Base-by-base conservation (phyloP, 2,888 invertebrate genomes). In the Salticus scenicus region DNA sequence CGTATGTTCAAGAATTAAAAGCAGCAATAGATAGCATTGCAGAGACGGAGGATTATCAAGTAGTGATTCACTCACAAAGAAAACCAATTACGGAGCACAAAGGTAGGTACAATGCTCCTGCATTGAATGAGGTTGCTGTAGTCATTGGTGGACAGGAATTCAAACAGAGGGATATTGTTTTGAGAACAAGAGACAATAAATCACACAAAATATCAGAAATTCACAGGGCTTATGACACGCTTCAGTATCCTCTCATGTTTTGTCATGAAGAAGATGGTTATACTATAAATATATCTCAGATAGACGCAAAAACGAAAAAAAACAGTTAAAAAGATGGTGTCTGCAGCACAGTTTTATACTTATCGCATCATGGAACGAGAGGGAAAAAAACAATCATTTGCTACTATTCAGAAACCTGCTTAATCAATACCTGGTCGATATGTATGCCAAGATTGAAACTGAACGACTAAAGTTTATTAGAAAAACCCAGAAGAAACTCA, bases 381-480 rank as follows among this genome's bases (percentile, higher is more conserved):
- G 7, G 4, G 1, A 63, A 27, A 10, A 63, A 8, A 8, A 5
- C 27, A 63, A 63, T 27, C 63, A 2, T 5, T 24, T 63, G n/a
- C 63, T 63, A 2, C 10, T 4, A 20, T 63, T 5, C 24, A 4
- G 63, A 20, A 24, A 8, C 24, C 28, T 63, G 2, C 1, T 14
- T 2, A 20, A 63, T 27, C 27, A 63, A 63, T 63, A 24, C 14
- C 5, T 63, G 20, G 63, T 63, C 2, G 91, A 91, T 87, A 89
- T 89, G 89, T 91, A 90, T 88, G 90, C 88, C 0, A 91, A 90
- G 88, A 89, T 91, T 37, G 37, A 37, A 37, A 7, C 37, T 37
- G 7, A 37, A 10, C 37, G 37, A 37, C 10, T 37, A 37, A 10
- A 4, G 4, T 37, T 7, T 10, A 37, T 37, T 10, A 4, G 37